phyloP scores from a whole-genome alignment of 2,797 vertebrate species.

The Oceanodroma leucorhoa region DNA sequence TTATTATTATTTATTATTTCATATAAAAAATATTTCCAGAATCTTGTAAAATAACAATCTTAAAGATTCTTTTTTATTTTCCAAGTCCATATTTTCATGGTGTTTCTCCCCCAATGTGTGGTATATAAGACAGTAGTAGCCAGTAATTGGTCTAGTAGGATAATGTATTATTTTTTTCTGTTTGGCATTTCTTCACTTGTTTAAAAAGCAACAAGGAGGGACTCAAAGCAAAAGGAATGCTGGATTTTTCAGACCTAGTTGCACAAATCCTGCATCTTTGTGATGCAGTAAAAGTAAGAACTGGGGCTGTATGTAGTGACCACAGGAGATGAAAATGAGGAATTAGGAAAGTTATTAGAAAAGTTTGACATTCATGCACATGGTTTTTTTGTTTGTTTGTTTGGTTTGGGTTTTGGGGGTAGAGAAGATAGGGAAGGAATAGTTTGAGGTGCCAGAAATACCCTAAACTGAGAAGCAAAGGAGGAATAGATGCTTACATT shows the following conservation, averaged over 20 bases:
- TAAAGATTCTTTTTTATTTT: neutral
- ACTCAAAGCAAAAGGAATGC: neutral
- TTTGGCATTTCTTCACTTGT: neutral
- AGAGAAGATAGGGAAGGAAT: neutral
- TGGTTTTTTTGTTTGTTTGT: neutral
- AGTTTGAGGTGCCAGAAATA: neutral
- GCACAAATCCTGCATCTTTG: neutral
- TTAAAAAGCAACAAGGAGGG: neutral
- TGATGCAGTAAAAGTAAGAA: neutral
- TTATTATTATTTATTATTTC: neutral
- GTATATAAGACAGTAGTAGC: neutral
- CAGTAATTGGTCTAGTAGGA: neutral
- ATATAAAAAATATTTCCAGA: neutral
- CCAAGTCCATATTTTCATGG: neutral
- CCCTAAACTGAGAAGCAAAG: neutral
- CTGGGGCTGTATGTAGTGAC: neutral
- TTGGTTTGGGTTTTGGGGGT: neutral
- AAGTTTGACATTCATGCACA: neutral
- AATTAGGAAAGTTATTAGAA: neutral
- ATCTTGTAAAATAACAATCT: neutral
- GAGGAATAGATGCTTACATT: neutral
- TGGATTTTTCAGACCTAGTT: neutral
- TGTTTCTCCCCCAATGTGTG: rapidly evolving
- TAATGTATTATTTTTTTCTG: neutral
- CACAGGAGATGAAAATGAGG: neutral